phyloP scores from a whole-genome alignment of 2,888 invertebrate genomes.

The Macaria notata region DNA sequence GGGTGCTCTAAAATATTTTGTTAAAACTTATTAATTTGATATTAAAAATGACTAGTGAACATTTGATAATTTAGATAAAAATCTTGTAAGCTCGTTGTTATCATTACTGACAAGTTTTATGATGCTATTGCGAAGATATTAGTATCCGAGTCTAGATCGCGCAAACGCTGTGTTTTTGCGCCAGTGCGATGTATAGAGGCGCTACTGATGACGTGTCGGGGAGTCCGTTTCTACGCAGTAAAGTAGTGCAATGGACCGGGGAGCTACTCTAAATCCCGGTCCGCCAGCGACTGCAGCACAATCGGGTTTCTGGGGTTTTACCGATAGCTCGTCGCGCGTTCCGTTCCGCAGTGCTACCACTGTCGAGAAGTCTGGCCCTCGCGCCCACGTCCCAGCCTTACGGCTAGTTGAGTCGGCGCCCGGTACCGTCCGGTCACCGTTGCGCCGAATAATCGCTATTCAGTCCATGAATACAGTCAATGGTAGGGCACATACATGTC shows the following conservation, averaged over 20 bases:
- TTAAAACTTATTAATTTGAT: neutral
- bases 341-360: conserved; percentile 10
- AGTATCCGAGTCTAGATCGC: conserved; percentile 37
- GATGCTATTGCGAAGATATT: no score
- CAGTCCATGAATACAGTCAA: conserved; percentile 32
- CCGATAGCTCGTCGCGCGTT: conserved; percentile 19
- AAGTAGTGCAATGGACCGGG: conserved; percentile 50
- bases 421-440: conserved; percentile 16
- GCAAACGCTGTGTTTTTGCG: conserved; percentile 37
- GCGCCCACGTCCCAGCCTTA: conserved; percentile 7
- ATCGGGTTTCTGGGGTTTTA: conserved; percentile 30
- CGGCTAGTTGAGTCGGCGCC: conserved; percentile 14
- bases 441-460: conserved; percentile 28
- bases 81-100: no score
- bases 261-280: conserved; percentile 46
- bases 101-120: no score
- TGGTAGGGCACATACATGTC: conserved; percentile 24
- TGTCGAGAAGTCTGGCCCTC: conserved; percentile 6
- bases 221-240: conserved; percentile 67
- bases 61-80: neutral
- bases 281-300: conserved; percentile 29
- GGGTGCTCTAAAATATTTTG: neutral
- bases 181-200: conserved; percentile 21
- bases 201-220: conserved; percentile 11
- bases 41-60: neutral